Conservation (phyloP, 2,888 invertebrate species). For the Meteorus colon region DNA sequence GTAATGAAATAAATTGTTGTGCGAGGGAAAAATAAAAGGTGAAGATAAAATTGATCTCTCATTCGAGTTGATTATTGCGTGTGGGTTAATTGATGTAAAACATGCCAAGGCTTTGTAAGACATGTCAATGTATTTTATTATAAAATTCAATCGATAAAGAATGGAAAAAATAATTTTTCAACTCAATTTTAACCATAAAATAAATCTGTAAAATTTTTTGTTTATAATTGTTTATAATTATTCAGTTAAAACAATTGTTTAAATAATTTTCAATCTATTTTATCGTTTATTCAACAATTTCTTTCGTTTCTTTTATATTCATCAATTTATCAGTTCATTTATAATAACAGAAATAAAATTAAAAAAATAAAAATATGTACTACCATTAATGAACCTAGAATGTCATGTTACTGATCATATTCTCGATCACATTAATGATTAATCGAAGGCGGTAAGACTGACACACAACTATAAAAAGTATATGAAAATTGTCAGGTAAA, state of each 20-base stretch:
- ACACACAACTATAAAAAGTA: neutral
- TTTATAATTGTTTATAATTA: too few species aligned
- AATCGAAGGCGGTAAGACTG: neutral
- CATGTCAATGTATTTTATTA: neutral
- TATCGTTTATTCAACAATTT: too few species aligned
- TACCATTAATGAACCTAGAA: neutral
- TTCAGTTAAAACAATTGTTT: too few species aligned
- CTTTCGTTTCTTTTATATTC: neutral
- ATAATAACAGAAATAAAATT: neutral
- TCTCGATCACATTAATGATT: neutral
- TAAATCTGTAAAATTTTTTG: too few species aligned
- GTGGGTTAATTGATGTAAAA: conserved; percentile 1
- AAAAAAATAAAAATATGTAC: neutral
- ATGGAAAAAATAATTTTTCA: neutral
- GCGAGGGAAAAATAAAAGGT: too few species aligned
- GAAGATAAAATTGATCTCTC: neutral
- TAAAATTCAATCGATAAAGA: neutral
- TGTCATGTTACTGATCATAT: neutral
- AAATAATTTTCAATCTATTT: too few species aligned
- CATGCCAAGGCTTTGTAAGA: neutral
- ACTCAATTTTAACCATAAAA: neutral
- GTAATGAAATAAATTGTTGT: too few species aligned
- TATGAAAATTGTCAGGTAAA: neutral
- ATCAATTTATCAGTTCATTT: neutral
- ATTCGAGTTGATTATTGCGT: neutral